These are phyloP conservation scores for Phrynocephalus guinanensis DNA, from an alignment of 2,797 vertebrate species.

Conservation along the genomic window DNA sequence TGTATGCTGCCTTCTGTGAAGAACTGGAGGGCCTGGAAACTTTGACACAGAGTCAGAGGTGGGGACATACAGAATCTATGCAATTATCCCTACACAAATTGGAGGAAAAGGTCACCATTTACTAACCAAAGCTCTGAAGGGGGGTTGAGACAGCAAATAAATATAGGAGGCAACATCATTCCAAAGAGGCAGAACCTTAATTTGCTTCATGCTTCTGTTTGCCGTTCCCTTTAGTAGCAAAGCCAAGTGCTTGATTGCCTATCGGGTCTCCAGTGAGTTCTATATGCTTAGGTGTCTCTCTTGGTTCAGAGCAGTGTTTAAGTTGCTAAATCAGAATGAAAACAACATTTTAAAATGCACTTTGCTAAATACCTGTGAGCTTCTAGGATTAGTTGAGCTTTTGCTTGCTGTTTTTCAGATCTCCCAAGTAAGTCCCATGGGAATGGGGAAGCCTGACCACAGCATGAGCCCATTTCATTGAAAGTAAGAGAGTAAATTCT, in stretches of 20 bases:
- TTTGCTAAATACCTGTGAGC: neutral
- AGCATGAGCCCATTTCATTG: neutral
- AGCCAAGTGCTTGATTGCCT: neutral
- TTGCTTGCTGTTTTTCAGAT: no score
- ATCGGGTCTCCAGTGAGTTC: neutral
- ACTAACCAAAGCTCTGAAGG: neutral
- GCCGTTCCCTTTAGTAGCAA: neutral
- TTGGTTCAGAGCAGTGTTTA: neutral
- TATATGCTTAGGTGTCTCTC: neutral
- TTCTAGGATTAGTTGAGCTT: neutral
- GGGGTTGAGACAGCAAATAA: neutral
- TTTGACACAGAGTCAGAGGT: neutral
- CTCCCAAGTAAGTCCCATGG: neutral
- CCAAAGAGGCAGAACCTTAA: neutral
- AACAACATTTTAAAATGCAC: neutral
- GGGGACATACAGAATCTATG: neutral
- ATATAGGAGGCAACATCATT: neutral
- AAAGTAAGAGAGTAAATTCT: no score
- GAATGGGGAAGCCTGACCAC: neutral
- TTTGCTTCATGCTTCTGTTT: neutral
- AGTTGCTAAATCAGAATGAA: neutral
- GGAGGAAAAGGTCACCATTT: neutral
- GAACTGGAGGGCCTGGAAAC: neutral
- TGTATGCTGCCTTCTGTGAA: constrained; percentile 10
- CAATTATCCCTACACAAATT: neutral